phyloP scores from a whole-genome alignment of 2,113 vertebrate species.

The Polypterus bichir region DNA sequence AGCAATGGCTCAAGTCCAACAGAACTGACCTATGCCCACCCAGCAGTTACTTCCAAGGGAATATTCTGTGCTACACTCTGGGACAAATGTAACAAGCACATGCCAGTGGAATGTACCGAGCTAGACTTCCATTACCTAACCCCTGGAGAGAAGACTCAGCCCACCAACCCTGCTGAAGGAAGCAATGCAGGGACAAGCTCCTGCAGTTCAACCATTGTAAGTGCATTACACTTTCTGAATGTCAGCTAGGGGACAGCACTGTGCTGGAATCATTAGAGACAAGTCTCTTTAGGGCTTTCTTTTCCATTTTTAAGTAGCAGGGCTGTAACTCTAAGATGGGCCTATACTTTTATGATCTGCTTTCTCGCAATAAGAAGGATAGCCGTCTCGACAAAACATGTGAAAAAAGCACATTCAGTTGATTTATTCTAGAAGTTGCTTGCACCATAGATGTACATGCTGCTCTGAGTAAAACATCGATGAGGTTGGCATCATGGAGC shows the following conservation, averaged over 20 bases:
- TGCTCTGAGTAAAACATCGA: too few species aligned
- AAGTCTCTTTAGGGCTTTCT: too few species aligned
- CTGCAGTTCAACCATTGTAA: not conserved
- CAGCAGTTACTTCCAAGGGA: constrained; percentile 7
- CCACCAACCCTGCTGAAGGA: not conserved
- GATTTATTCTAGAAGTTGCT: too few species aligned
- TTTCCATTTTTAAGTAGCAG: too few species aligned
- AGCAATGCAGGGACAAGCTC: not conserved
- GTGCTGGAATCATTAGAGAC: too few species aligned
- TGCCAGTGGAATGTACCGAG: constrained; percentile 63
- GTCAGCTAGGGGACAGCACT: constrained; percentile 7
- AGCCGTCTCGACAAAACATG: too few species aligned
- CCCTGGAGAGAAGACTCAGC: constrained; percentile 17
- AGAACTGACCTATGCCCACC: not conserved
- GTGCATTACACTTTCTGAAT: not conserved
- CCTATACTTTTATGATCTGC: too few species aligned
- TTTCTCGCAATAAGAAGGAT: too few species aligned
- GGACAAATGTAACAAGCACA: constrained; percentile 39
- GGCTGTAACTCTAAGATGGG: too few species aligned
- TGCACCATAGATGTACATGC: too few species aligned
- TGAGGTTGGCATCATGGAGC: too few species aligned
- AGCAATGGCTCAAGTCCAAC: constrained; percentile 3
- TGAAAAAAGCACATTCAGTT: too few species aligned
- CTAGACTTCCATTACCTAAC: constrained; percentile 52
- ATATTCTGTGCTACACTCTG: constrained; percentile 47